Percentiles rank a stretch among this genome's conserved stretches.
phyloP scores from a whole-genome alignment of 1,140 invertebrate species.

The Trichomalopsis sarcophagae region DNA sequence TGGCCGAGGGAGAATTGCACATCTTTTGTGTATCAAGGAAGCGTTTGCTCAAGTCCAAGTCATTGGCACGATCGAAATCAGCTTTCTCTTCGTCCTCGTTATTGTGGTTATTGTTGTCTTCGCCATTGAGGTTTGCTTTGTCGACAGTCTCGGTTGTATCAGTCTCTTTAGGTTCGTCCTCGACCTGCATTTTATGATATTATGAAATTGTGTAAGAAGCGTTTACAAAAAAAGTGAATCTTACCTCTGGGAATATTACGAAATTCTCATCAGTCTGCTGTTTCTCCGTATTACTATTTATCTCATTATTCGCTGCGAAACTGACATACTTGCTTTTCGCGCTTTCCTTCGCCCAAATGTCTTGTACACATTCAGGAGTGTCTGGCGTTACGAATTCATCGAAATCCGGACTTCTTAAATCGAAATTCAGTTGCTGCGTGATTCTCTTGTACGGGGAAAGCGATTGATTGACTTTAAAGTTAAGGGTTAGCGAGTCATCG shows the following conservation, averaged over 20 bases:
- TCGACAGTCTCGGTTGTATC: constrained; percentile 49
- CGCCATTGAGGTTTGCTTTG: constrained; percentile 55
- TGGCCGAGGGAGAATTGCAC: constrained; percentile 86
- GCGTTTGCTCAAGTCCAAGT: constrained; percentile 67
- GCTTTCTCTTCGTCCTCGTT: constrained; percentile 62
- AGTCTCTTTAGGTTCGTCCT: constrained; percentile 64
- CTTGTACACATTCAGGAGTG: constrained; percentile 78
- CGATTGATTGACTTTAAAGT: constrained; percentile 71
- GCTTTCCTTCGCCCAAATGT: constrained; percentile 76
- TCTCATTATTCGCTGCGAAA: constrained; percentile 59
- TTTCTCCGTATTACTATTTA: constrained; percentile 57
- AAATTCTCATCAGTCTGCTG: constrained; percentile 64
- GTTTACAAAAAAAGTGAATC: not conserved
- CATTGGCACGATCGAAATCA: constrained; percentile 57
- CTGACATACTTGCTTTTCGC: constrained; percentile 60
- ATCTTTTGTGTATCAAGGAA: constrained; percentile 85
- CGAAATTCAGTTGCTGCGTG: constrained; percentile 84
- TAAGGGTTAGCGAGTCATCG: constrained; percentile 63
- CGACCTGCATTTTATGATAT: constrained; percentile 50
- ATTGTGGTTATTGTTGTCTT: constrained; percentile 55
- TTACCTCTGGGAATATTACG: constrained; percentile 70
- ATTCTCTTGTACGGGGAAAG: constrained; percentile 85
- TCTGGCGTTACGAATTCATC: constrained; percentile 84
- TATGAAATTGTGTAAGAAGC: constrained; percentile 1
- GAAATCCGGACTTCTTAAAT: constrained; percentile 82